These are phyloP conservation scores for Drosophila grimshawi DNA, from an alignment of 1,140 invertebrate species.

Conservation along the genomic window DNA sequence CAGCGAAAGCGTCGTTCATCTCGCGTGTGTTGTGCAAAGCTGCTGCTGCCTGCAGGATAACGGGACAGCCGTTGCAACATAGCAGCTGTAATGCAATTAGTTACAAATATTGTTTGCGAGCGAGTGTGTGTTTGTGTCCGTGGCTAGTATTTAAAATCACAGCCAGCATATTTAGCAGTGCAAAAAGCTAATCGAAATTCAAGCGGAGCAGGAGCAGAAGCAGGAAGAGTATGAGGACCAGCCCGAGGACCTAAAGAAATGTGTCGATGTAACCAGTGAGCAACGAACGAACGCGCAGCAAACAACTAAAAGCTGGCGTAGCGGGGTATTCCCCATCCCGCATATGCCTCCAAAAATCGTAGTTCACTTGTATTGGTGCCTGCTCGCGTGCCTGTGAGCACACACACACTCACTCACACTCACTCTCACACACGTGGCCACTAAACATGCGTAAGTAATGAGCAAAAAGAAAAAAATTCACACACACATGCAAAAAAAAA, in stretches of 20 bases:
- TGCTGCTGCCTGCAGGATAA: slow-evolving; percentile 24
- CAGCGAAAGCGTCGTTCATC: slow-evolving; percentile 34
- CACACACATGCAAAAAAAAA: not conserved
- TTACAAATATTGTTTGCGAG: slow-evolving; percentile 14
- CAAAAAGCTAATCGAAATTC: slow-evolving; percentile 20
- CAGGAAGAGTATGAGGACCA: not conserved
- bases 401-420: slow-evolving; percentile 33
- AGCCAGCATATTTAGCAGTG: slow-evolving; percentile 26
- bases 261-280: slow-evolving; percentile 40
- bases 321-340: slow-evolving; percentile 26
- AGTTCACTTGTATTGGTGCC: slow-evolving; percentile 58
- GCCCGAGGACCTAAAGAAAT: slow-evolving; percentile 16
- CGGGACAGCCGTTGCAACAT: slow-evolving; percentile 16
- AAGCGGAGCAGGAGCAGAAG: not conserved
- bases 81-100: slow-evolving; percentile 19
- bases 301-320: slow-evolving; percentile 16
- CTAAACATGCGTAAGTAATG: slow-evolving; percentile 48
- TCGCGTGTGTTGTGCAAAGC: slow-evolving; percentile 35
- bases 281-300: slow-evolving; percentile 29
- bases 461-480: slow-evolving; percentile 6
- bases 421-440: not conserved
- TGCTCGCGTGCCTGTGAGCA: slow-evolving; percentile 21
- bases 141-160: slow-evolving; percentile 26
- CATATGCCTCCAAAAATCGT: slow-evolving; percentile 37
- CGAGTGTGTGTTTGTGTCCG: not conserved